A percentile compares a stretch with the other conserved stretches of the same genome.
Conservation (phyloP, 1,140 invertebrate species). For the Rhopalosiphum maidis region DNA sequence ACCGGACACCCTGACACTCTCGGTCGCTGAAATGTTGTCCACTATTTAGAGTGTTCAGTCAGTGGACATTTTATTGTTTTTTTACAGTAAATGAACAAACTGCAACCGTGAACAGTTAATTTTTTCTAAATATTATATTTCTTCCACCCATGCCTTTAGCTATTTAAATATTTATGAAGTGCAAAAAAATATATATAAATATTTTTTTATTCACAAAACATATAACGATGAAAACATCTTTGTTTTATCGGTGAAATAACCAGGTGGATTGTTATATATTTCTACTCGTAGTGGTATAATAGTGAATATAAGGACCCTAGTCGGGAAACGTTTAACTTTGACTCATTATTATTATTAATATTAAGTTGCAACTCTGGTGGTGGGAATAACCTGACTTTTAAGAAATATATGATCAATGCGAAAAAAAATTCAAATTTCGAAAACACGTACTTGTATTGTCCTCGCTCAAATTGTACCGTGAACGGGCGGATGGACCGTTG, state of each 20-base stretch:
- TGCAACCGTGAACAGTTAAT: no score
- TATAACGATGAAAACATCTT: no score
- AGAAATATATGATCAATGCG: background rate
- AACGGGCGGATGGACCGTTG: conserved; percentile 71
- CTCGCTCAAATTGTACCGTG: conserved; percentile 7
- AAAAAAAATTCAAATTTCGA: background rate
- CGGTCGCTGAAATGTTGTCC: background rate
- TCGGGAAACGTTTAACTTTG: background rate
- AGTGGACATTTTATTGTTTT: no score
- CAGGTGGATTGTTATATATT: no score
- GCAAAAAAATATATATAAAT: no score
- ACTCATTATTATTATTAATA: background rate
- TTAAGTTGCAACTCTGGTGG: background rate
- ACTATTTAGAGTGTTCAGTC: background rate
- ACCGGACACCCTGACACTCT: background rate
- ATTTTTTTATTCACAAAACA: no score
- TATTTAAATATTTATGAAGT: no score
- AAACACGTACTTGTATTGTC: conserved; percentile 7
- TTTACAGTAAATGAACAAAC: no score
- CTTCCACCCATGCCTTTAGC: no score
- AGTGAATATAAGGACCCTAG: background rate
- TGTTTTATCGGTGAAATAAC: no score
- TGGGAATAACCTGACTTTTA: background rate
- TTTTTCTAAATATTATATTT: no score
- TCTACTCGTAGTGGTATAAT: background rate